Evolutionary conservation across 2,113 vertebrate genomes (phyloP), one percentile per base, ranked within the genome.

Genomic region (Grantiella picta): DNA sequence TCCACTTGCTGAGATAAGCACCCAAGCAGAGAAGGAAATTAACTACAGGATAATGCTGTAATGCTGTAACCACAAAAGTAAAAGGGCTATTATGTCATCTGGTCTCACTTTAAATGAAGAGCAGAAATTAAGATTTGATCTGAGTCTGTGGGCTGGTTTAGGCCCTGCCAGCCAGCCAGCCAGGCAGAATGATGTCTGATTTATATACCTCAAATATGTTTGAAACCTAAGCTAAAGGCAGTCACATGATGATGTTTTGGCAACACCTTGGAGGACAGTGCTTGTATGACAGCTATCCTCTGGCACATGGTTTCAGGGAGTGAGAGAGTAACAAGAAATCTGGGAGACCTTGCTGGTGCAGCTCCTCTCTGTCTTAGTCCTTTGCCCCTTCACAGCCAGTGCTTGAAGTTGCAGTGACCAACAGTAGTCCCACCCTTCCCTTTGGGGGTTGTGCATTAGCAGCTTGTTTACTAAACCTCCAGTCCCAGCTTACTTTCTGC

Each of bases 81-180:
- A 94, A 88, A 94, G 47, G 38, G 16, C 4, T 76, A 86, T 86
- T 89, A 86, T 52, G 33, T 71, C 2, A 17, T 92, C 76, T 94
- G 50, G 35, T 83, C 86, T 85, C 79, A 56, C 50, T 94, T 80
- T 69, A 73, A 92, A 94, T 22, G 70, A 93, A 69, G 71, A 90
- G 29, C 65, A 94, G 82, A 96, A 95, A 94, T 93, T 71, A 84
- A 91, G 65, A 94, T 93, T 86, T 92, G 71, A 90, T 92, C 52
- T 81, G 47, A 84, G 49, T 76, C 66, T 87, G 40, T 31, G 90
- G 94, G 65, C 70, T 91, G 78, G 44, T 91, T 90, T 81, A 93
- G 45, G 7, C 12, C 14, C 47, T 86, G 56, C 64, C 89, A 92
- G 60, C 47, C 92, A 92, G 60, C 47, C 92, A 95, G 80, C 5